A percentile compares a stretch with the other conserved stretches of the same genome.
These are phyloP conservation scores for Mimas tiliae DNA, from an alignment of 2,888 invertebrate genomes.

Conservation along the genomic window DNA sequence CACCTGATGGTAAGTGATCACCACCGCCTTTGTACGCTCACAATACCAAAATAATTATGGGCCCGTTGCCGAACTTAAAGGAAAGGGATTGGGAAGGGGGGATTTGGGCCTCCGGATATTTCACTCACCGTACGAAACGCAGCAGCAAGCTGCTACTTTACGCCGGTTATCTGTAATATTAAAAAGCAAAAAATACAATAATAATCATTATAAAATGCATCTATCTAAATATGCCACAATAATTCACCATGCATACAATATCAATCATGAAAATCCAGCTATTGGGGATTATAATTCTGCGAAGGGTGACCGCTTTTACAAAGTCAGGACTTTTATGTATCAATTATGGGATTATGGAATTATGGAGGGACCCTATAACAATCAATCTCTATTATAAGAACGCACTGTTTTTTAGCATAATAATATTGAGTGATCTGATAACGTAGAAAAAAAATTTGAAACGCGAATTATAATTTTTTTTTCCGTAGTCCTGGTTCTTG, in stretches of 20 bases:
- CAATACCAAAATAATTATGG: no score
- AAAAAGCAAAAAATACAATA: no score
- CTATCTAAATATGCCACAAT: background rate
- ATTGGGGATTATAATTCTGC: constrained; percentile 73
- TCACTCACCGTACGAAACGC: no score
- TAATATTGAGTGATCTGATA: constrained; percentile 39
- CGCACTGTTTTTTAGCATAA: constrained; percentile 49
- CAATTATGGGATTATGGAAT: constrained; percentile 77
- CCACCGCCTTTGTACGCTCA: no score
- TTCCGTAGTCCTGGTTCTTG: no score
- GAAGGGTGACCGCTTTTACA: constrained; percentile 63
- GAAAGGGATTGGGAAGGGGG: no score
- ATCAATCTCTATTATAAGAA: constrained; percentile 66
- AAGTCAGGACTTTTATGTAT: constrained; percentile 74
- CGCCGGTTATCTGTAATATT: no score
- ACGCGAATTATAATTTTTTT: background rate
- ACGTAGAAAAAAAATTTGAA: background rate
- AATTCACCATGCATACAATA: constrained; percentile 42
- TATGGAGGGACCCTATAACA: constrained; percentile 72
- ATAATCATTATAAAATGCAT: background rate
- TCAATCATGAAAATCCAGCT: constrained; percentile 74
- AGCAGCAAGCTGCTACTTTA: no score
- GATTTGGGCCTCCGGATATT: no score
- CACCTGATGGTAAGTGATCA: no score
- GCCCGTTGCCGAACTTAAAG: no score